Base-by-base conservation (phyloP, 1,140 invertebrate species). In the Lasioglossum albipes region DNA sequence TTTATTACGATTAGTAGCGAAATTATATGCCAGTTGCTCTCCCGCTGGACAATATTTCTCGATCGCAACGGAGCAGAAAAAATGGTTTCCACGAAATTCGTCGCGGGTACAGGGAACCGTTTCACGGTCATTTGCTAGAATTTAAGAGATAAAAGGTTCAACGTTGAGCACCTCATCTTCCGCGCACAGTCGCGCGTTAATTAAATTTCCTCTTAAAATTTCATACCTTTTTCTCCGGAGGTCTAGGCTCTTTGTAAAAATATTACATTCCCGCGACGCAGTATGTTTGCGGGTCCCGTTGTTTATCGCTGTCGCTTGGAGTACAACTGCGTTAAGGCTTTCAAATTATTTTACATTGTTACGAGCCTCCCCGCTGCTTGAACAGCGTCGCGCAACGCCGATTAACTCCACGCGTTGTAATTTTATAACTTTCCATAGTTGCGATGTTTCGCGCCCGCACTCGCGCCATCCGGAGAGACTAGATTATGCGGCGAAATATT, bases 61-160 rank as follows among this genome's bases (percentile, higher is more conserved):
- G n/a, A 67, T 45, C 41, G 36, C n/a, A 20, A 2, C 12, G 41
- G 22, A 13, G 42, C 36, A 9, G 65, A 45, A 45, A 22, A 22
- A 67, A 45, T 45, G 45, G 12, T 67, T 67, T 49, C 45, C 7
- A 13, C 42, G 22, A 68, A 20, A 49, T 68, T 49, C 66, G 42
- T 27, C 66, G 42, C 42, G 66, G 42, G 45, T 10, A 68, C 5
- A n/a, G 42, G 20, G n/a, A 16, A 49, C 66, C 66, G 66, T 49
- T 68, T 68, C 42, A 22, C 42, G 65, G 41, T 45, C 65, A 42
- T 67, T 67, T 67, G 65, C 41, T n/a, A 16, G 22, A 68, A 68
- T 68, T 68, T 68, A 68, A 68, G 66, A 68, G 66, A 49, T 68
- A 68, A 68, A 68, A 68, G 66, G 66, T 68, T 68, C 66, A 68